Percentiles rank a stretch among this genome's conserved stretches.
Evolutionary conservation across 2,113 vertebrate species (phyloP).

Genomic region (Tychaedon coryphoeus): DNA sequence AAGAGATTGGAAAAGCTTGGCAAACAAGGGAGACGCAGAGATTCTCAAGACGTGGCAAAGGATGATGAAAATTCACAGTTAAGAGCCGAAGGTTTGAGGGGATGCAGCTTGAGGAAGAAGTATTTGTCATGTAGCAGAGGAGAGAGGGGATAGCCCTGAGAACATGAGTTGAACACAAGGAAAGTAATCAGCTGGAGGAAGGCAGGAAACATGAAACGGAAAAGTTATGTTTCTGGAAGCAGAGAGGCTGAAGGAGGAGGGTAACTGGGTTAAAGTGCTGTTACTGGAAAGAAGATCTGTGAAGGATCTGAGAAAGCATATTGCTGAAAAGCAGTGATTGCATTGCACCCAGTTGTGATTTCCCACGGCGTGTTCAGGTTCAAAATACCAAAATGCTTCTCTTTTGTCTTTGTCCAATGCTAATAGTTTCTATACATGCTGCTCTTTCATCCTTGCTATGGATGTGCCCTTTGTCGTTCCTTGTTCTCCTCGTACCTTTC

Average conservation of each 20-base stretch:
- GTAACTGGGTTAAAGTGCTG: neutral
- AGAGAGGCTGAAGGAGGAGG: neutral
- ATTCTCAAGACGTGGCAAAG: neutral
- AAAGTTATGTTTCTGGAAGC: neutral
- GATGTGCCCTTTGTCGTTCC: neutral
- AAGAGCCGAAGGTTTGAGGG: neutral
- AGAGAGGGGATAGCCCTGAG: neutral
- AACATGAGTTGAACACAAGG: neutral
- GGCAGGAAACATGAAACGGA: neutral
- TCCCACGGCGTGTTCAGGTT: neutral
- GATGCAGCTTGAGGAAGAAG: neutral
- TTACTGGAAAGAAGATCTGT: neutral
- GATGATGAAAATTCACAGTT: neutral
- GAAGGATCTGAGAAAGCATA: neutral
- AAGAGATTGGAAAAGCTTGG: neutral
- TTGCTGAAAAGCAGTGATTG: neutral
- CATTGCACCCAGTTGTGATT: neutral
- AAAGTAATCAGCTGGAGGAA: neutral
- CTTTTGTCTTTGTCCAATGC: neutral
- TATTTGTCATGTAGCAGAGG: neutral
- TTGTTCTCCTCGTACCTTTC: neutral
- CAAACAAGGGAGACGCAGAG: neutral
- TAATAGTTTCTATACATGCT: neutral
- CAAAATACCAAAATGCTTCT: neutral
- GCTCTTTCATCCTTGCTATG: neutral